Conservation (phyloP, 2,113 vertebrate species). For the Columba janthina region DNA sequence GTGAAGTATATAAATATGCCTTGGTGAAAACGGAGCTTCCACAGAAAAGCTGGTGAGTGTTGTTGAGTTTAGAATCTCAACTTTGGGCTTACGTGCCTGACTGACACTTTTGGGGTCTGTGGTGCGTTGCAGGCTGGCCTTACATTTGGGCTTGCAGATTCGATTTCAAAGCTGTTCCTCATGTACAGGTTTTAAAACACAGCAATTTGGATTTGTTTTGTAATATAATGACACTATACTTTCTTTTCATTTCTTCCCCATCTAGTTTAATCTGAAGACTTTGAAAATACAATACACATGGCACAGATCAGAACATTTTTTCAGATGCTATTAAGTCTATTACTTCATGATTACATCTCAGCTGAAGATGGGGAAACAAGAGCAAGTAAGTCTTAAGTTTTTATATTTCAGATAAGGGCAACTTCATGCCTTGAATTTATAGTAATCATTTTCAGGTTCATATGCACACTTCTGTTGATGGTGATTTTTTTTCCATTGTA, state of each 20-base stretch:
- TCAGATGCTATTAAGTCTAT: conserved; percentile 78
- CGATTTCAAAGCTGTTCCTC: background rate
- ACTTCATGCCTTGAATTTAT: background rate
- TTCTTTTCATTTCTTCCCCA: background rate
- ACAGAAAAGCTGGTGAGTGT: background rate
- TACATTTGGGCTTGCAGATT: background rate
- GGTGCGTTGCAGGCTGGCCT: background rate
- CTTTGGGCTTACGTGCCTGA: background rate
- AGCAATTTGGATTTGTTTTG: background rate
- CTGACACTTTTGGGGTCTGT: background rate
- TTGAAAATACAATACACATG: conserved; percentile 67
- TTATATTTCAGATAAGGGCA: conserved; percentile 9
- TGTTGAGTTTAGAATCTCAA: background rate
- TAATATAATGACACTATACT: background rate
- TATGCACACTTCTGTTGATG: background rate
- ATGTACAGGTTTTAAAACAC: background rate
- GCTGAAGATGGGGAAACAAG: conserved; percentile 91
- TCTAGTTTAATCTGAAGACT: conserved; percentile 42
- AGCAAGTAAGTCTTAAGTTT: conserved; percentile 86
- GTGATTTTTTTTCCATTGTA: background rate
- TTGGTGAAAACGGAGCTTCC: background rate
- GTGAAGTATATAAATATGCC: background rate
- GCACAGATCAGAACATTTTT: conserved; percentile 52
- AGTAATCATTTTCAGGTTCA: background rate
- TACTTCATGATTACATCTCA: conserved; percentile 77